These are phyloP conservation scores for Eumacrocentrus americanus DNA, from an alignment of 2,888 invertebrate species.

Conservation along the genomic window DNA sequence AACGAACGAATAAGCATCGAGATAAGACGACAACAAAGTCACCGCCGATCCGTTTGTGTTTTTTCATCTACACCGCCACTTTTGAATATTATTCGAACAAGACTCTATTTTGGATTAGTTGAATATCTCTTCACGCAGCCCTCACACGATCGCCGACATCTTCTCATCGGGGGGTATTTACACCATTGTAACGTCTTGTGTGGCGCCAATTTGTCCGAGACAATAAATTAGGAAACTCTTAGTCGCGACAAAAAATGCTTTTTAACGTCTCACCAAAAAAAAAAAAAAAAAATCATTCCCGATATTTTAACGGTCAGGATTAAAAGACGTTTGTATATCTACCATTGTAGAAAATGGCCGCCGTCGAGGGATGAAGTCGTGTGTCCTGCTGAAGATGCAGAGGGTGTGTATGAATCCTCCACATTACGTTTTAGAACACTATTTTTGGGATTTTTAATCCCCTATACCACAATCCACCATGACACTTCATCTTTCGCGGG, in stretches of 20 bases:
- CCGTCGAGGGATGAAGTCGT: constrained; percentile 61
- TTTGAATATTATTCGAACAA: no score
- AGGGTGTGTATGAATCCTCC: constrained; percentile 61
- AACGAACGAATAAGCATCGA: constrained; percentile 29
- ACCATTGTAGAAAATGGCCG: constrained; percentile 67
- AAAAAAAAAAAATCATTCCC: no score
- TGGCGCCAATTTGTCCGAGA: constrained; percentile 17
- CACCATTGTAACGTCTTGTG: constrained; percentile 27
- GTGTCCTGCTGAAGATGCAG: constrained; percentile 61
- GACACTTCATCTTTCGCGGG: no score
- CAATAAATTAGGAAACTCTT: no score
- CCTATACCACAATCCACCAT: constrained; percentile 13
- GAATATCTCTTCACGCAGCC: not conserved
- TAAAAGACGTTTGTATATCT: constrained; percentile 32
- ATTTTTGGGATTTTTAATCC: constrained; percentile 21
- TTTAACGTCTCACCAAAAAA: no score
- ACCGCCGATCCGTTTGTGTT: constrained; percentile 27
- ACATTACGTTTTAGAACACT: constrained; percentile 49
- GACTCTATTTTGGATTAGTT: not conserved
- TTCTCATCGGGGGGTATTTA: constrained; percentile 1
- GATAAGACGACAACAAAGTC: constrained; percentile 35
- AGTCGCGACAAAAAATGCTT: no score
- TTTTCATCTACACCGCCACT: not conserved
- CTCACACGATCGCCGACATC: no score
- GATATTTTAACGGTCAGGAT: no score